These are phyloP conservation scores for Saccostrea echinata DNA, from an alignment of 1,140 invertebrate genomes.

Conservation along the genomic window DNA sequence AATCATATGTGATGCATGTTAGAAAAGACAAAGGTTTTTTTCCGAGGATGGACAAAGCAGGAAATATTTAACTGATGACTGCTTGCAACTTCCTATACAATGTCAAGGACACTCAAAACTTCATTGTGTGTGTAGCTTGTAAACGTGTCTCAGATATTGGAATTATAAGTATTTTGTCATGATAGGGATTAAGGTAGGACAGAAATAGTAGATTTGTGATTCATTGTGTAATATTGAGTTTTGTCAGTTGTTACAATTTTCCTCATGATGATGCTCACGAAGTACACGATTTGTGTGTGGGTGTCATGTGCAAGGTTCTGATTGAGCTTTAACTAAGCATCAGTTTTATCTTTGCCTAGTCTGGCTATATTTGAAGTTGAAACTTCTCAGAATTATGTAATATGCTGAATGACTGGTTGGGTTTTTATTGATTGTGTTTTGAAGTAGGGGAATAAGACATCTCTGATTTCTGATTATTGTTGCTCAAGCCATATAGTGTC, in stretches of 20 bases:
- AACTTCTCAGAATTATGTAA: neutral
- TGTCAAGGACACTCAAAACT: slow-evolving; percentile 8
- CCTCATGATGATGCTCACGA: neutral
- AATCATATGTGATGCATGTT: neutral
- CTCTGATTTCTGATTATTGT: neutral
- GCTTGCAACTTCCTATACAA: slow-evolving; percentile 26
- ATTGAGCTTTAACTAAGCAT: too few species aligned
- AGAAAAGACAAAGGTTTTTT: neutral
- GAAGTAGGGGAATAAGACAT: neutral
- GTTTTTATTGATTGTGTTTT: neutral
- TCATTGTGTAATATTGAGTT: neutral
- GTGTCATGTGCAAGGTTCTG: neutral
- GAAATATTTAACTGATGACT: slow-evolving; percentile 16
- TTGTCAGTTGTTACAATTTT: neutral
- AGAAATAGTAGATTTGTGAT: too few species aligned
- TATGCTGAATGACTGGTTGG: neutral
- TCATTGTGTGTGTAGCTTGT: neutral
- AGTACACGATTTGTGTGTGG: neutral
- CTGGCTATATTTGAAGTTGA: neutral
- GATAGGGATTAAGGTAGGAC: neutral
- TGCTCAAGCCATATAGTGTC: neutral
- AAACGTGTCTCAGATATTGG: neutral
- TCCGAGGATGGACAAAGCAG: slow-evolving; percentile 25
- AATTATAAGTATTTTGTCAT: neutral
- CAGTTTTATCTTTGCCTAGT: neutral